phyloP scores from a whole-genome alignment of 2,888 invertebrate species.

The Lasioglossum morio region DNA sequence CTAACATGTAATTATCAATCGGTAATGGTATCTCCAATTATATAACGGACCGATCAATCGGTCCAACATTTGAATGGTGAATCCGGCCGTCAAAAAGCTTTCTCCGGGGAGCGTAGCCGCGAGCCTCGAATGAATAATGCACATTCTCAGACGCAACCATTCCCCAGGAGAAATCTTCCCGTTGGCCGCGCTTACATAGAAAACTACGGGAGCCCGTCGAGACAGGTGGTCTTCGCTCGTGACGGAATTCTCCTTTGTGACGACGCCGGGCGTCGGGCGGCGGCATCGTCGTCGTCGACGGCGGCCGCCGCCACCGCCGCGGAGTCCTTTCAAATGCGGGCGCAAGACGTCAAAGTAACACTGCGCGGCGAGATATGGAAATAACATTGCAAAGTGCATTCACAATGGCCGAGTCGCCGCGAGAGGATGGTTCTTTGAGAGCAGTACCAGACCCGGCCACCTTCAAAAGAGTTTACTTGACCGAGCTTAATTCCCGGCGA shows the following conservation, averaged over 20 bases:
- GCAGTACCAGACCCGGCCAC: neutral
- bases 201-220: slow-evolving; percentile 51
- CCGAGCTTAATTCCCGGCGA: slow-evolving; percentile 11
- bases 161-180: slow-evolving; percentile 61
- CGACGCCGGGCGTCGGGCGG: neutral
- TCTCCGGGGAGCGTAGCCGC: slow-evolving; percentile 21
- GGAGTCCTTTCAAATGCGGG: slow-evolving; percentile 34
- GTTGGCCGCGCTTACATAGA: slow-evolving; percentile 46
- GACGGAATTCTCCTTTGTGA: slow-evolving; percentile 44
- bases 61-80: slow-evolving; percentile 22
- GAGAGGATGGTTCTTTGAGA: neutral
- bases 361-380: slow-evolving; percentile 21
- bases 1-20: neutral
- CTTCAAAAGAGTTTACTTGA: neutral
- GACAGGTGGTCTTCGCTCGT: slow-evolving; percentile 48
- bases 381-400: slow-evolving; percentile 41
- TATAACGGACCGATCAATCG: slow-evolving; percentile 39
- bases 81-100: slow-evolving; percentile 46
- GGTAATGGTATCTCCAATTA: slow-evolving; percentile 6
- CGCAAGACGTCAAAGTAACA: slow-evolving; percentile 40
- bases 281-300: neutral
- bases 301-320: neutral
- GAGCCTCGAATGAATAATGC: slow-evolving; percentile 57
- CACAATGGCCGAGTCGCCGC: neutral
- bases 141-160: slow-evolving; percentile 47